These are phyloP conservation scores for Timandra comae DNA, from an alignment of 2,888 invertebrate genomes.

Conservation along the genomic window DNA sequence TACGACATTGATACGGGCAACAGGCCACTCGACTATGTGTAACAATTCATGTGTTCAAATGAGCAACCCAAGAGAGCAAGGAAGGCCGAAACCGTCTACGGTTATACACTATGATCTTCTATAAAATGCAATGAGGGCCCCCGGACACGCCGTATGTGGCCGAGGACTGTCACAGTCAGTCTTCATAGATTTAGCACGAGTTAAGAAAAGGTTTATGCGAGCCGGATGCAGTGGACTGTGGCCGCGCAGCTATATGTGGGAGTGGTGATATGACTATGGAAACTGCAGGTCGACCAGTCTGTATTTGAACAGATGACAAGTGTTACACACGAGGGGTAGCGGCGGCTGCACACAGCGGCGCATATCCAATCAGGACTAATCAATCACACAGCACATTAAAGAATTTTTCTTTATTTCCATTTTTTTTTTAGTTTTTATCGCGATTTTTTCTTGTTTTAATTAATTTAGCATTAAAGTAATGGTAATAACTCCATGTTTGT, in stretches of 20 bases:
- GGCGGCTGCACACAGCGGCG: constrained; percentile 20
- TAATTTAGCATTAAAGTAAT: constrained; percentile 76
- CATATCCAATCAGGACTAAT: constrained; percentile 48
- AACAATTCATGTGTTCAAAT: constrained; percentile 61
- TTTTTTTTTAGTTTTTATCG: constrained; percentile 59
- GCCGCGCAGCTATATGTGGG: constrained; percentile 12
- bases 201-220: constrained; percentile 20
- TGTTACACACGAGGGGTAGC: constrained; percentile 58
- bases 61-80: constrained; percentile 58
- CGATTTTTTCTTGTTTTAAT: constrained; percentile 59
- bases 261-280: too few relatives aligned
- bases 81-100: constrained; percentile 47
- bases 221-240: constrained; percentile 23
- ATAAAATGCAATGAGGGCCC: constrained; percentile 64
- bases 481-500: constrained; percentile 72
- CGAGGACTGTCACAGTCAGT: constrained; percentile 53
- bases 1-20: constrained; percentile 35
- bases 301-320: constrained; percentile 62
- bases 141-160: constrained; percentile 36
- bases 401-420: constrained; percentile 73
- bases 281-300: constrained; percentile 1
- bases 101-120: constrained; percentile 52
- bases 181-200: constrained; percentile 48
- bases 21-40: constrained; percentile 50
- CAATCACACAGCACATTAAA: constrained; percentile 73